Percentiles rank a stretch among this genome's conserved stretches.
Conservation (phyloP, 2,888 invertebrate genomes). For the Leucophenga maculata region DNA sequence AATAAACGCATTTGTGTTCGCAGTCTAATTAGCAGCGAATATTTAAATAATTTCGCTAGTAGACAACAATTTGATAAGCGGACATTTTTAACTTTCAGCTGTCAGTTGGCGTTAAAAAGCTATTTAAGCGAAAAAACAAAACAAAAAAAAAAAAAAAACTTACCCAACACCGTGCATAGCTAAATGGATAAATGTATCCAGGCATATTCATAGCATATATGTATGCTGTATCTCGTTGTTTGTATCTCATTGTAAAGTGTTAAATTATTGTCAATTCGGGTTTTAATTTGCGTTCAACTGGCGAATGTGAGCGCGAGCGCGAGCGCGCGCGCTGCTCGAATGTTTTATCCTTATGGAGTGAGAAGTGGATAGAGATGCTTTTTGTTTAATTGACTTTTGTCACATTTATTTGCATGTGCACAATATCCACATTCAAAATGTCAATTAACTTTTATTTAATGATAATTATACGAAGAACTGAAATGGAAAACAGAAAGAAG, state of each 20-base stretch:
- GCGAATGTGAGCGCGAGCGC: too few relatives aligned
- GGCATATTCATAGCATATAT: slow-evolving; percentile 29
- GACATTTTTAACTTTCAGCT: slow-evolving; percentile 65
- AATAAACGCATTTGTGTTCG: slow-evolving; percentile 42
- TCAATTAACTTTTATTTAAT: slow-evolving; percentile 68
- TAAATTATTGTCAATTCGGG: slow-evolving; percentile 64
- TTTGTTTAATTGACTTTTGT: slow-evolving; percentile 60
- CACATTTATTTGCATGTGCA: slow-evolving; percentile 31
- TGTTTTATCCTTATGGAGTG: slow-evolving; percentile 27
- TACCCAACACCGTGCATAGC: slow-evolving; percentile 18
- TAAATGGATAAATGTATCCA: slow-evolving; percentile 31
- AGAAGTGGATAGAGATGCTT: slow-evolving; percentile 20
- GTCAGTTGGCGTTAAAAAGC: slow-evolving; percentile 64
- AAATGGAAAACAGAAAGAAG: neutral
- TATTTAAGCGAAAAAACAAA: slow-evolving; percentile 43
- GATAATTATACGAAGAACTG: slow-evolving; percentile 49
- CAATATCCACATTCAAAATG: slow-evolving; percentile 52
- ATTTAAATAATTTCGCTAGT: slow-evolving; percentile 61
- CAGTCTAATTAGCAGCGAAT: slow-evolving; percentile 66
- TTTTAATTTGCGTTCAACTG: slow-evolving; percentile 58
- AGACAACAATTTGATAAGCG: slow-evolving; percentile 60
- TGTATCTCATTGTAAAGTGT: slow-evolving; percentile 49
- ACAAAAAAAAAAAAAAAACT: too few relatives aligned
- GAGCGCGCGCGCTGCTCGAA: slow-evolving; percentile 27
- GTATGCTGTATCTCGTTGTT: slow-evolving; percentile 45